phyloP scores from a whole-genome alignment of 1,140 invertebrate genomes.

The Meloidogyne floridensis region DNA sequence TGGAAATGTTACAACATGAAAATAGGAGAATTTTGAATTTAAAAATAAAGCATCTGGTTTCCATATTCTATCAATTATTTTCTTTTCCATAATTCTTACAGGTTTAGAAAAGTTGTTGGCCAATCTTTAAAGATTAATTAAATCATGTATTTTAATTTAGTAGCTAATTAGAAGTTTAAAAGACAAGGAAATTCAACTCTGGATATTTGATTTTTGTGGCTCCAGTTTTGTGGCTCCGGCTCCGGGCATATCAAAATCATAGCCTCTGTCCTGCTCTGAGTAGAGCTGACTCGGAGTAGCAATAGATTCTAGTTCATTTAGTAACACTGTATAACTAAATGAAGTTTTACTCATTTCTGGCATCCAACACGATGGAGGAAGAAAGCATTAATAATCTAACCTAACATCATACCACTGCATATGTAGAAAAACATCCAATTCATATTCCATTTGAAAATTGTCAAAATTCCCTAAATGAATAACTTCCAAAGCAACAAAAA shows the following conservation, averaged over 20 bases:
- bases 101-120: constrained; percentile 64
- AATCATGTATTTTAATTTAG: no score
- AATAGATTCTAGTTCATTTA: no score
- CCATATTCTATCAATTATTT: constrained; percentile 61
- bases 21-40: constrained; percentile 63
- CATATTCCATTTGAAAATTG: constrained; percentile 61
- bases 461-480: constrained; percentile 63
- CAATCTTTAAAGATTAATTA: constrained; percentile 24
- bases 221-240: no score
- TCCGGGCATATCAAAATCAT: no score
- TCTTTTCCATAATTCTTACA: constrained; percentile 57
- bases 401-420: constrained; percentile 53
- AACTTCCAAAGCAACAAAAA: constrained; percentile 56
- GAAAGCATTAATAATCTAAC: background rate
- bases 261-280: no score
- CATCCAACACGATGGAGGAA: no score
- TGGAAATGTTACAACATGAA: constrained; percentile 62
- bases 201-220: no score
- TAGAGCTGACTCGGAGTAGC: no score
- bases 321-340: no score
- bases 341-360: no score
- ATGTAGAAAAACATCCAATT: constrained; percentile 56
- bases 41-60: constrained; percentile 60
- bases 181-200: no score
- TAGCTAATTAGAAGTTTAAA: no score